These are phyloP conservation scores for Zaprionus lineosus DNA, from an alignment of 2,888 invertebrate species.

Conservation along the genomic window DNA sequence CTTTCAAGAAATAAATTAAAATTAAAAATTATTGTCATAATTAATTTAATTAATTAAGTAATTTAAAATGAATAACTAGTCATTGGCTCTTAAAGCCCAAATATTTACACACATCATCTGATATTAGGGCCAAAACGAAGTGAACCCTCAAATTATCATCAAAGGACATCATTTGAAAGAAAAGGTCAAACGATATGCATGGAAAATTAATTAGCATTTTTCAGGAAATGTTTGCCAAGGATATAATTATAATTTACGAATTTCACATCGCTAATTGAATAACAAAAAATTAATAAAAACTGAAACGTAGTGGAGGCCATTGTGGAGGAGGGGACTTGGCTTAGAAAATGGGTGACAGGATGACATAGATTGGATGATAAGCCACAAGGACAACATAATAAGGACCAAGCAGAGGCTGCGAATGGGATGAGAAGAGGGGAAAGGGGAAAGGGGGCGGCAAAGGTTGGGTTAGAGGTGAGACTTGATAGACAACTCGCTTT, in stretches of 20 bases:
- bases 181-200: conserved; percentile 12
- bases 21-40: too few species aligned
- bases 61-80: too few species aligned
- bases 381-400: conserved; percentile 3
- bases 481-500: conserved; percentile 38
- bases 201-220: conserved; percentile 51
- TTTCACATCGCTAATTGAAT: conserved; percentile 38
- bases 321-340: too few species aligned
- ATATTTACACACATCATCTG: too few species aligned
- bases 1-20: conserved; percentile 8
- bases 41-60: too few species aligned
- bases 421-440: background rate
- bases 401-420: background rate
- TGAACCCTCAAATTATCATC: background rate
- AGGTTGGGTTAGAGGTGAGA: conserved; percentile 5
- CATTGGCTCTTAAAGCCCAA: too few species aligned
- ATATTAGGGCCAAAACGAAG: background rate
- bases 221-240: conserved; percentile 27
- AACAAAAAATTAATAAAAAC: conserved; percentile 34
- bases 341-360: conserved; percentile 6
- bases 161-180: conserved; percentile 10
- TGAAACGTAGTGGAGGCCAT: background rate
- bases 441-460: background rate
- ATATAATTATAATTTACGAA: conserved; percentile 39
- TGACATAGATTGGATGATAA: conserved; percentile 29